A percentile compares a stretch with the other conserved stretches of the same genome.
Evolutionary conservation across 2,888 invertebrate genomes (phyloP).

Genomic region (Andrena flavipes): DNA sequence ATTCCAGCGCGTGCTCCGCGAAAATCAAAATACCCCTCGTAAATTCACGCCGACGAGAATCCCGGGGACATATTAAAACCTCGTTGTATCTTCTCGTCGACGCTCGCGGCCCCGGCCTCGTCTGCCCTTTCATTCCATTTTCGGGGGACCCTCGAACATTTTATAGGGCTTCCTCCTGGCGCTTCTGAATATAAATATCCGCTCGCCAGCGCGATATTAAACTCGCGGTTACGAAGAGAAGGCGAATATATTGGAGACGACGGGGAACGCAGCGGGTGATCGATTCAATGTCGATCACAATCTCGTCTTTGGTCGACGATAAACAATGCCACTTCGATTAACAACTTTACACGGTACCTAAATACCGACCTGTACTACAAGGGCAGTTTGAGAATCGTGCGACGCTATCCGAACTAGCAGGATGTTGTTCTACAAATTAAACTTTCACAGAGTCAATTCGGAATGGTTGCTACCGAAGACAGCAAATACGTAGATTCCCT

Average conservation of each 20-base stretch:
- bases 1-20: not conserved
- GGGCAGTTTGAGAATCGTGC: too few relatives aligned
- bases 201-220: conserved; percentile 35
- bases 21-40: conserved; percentile 14
- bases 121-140: conserved; percentile 14
- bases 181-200: conserved; percentile 41
- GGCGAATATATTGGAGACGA: not conserved
- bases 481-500: too few relatives aligned
- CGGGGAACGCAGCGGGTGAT: not conserved
- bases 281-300: not conserved
- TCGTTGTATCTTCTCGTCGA: conserved; percentile 18
- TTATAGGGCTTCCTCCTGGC: conserved; percentile 18
- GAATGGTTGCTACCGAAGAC: too few relatives aligned
- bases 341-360: not conserved
- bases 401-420: too few relatives aligned
- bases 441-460: too few relatives aligned
- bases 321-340: not conserved
- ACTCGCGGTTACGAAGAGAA: conserved; percentile 35
- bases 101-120: conserved; percentile 15
- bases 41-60: conserved; percentile 25
- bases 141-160: conserved; percentile 31
- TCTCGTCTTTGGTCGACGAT: not conserved
- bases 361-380: not conserved
- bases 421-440: too few relatives aligned
- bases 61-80: conserved; percentile 43